Evolutionary conservation across 2,113 vertebrate genomes (phyloP).

Genomic region (Arothron firmamentum): DNA sequence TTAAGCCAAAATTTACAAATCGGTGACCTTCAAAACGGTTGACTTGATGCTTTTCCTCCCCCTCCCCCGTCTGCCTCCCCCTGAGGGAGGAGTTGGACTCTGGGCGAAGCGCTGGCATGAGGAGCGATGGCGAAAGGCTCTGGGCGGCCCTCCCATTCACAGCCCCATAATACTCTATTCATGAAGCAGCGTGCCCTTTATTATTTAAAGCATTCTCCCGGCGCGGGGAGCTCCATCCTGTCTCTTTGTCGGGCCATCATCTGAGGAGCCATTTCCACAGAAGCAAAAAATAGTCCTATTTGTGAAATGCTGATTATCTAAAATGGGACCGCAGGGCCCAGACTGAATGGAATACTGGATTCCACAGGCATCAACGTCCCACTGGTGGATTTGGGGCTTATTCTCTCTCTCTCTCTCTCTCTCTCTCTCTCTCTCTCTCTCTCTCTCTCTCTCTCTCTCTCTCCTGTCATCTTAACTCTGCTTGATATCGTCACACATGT

Average conservation of each 20-base stretch:
- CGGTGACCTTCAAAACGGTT: conserved; percentile 10
- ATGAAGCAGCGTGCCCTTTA: conserved; percentile 69
- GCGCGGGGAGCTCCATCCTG: conserved; percentile 59
- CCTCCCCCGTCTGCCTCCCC: conserved; percentile 12
- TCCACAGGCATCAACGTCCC: conserved; percentile 50
- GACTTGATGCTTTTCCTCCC: background rate
- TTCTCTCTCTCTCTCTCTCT: conserved; percentile 1
- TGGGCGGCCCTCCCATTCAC: conserved; percentile 57
- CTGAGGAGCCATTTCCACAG: conserved; percentile 59
- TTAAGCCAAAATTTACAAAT: conserved; percentile 23
- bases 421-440: conserved; percentile 12
- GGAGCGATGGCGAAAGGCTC: conserved; percentile 46
- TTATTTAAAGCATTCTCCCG: conserved; percentile 69
- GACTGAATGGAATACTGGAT: conserved; percentile 44
- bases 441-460: conserved; percentile 7
- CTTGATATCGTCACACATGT: conserved; percentile 39
- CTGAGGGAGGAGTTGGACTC: conserved; percentile 46
- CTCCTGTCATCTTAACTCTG: conserved; percentile 24
- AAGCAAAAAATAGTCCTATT: conserved; percentile 66
- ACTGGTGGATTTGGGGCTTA: conserved; percentile 39
- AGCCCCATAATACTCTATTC: conserved; percentile 70
- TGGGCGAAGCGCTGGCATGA: conserved; percentile 31
- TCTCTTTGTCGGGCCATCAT: conserved; percentile 65
- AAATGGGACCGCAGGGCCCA: conserved; percentile 57
- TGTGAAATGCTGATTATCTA: conserved; percentile 68